phyloP scores from a whole-genome alignment of 2,797 vertebrate species.

The Cryptoprocta ferox region DNA sequence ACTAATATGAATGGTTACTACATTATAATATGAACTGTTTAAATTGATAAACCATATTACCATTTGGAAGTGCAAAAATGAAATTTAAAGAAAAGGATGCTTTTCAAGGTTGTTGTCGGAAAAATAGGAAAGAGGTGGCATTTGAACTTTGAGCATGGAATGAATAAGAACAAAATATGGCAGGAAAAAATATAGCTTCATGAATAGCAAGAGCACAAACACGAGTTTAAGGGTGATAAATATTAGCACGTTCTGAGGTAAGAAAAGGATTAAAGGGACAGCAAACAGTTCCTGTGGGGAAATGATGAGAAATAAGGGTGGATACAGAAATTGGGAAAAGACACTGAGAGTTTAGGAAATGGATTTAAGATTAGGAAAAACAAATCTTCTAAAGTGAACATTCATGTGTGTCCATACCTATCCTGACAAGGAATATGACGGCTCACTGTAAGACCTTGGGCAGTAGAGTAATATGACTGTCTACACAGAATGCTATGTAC shows the following conservation, averaged over 20 bases:
- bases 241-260: not conserved
- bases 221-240: not conserved
- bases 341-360: not conserved
- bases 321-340: not conserved
- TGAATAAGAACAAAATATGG: not conserved
- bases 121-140: not conserved
- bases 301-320: not conserved
- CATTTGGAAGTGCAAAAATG: not conserved
- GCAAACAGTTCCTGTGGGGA: not conserved
- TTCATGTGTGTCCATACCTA: not conserved
- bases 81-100: not conserved
- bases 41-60: not conserved
- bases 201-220: not conserved
- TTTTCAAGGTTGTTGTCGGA: not conserved
- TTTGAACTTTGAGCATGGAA: not conserved
- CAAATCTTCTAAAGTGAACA: not conserved
- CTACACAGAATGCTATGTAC: not conserved
- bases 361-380: not conserved
- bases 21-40: slow-evolving; percentile 1
- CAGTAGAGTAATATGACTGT: not conserved
- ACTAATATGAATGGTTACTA: not conserved
- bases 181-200: not conserved
- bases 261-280: not conserved
- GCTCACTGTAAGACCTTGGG: not conserved
- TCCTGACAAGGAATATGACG: not conserved